Evolutionary conservation across 2,113 vertebrate species (phyloP).

Genomic region (Isurus oxyrinchus): DNA sequence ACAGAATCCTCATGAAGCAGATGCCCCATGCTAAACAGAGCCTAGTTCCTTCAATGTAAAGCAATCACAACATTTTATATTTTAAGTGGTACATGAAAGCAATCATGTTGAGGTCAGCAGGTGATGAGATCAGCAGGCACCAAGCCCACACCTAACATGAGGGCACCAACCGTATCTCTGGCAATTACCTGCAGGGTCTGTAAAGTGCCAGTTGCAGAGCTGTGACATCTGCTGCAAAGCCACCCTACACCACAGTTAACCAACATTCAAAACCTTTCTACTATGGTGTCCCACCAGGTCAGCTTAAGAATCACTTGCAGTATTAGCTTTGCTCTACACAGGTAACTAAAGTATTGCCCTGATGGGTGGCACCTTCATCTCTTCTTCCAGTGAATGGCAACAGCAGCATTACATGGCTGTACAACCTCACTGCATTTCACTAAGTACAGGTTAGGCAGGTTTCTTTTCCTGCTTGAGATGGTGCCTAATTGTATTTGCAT

Average conservation of each 20-base stretch:
- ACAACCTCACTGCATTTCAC: neutral
- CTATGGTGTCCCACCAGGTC: neutral
- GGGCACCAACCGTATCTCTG: neutral
- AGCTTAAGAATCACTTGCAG: neutral
- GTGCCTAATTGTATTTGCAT: neutral
- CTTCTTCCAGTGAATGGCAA: neutral
- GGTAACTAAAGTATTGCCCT: neutral
- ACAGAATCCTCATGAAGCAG: neutral
- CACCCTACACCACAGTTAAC: neutral
- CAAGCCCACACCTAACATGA: neutral
- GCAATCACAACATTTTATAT: neutral
- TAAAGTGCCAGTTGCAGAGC: neutral
- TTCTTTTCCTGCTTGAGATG: neutral
- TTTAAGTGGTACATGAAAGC: neutral
- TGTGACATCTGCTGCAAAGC: neutral
- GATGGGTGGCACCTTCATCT: neutral
- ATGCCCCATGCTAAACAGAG: neutral
- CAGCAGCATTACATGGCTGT: neutral
- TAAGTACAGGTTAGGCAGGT: neutral
- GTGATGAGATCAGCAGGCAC: neutral
- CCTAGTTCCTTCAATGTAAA: neutral
- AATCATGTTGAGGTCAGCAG: neutral
- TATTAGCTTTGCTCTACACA: neutral
- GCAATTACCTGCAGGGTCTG: neutral
- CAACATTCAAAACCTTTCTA: neutral